Conservation (phyloP, 2,797 vertebrate genomes). For the Melopsittacus undulatus region DNA sequence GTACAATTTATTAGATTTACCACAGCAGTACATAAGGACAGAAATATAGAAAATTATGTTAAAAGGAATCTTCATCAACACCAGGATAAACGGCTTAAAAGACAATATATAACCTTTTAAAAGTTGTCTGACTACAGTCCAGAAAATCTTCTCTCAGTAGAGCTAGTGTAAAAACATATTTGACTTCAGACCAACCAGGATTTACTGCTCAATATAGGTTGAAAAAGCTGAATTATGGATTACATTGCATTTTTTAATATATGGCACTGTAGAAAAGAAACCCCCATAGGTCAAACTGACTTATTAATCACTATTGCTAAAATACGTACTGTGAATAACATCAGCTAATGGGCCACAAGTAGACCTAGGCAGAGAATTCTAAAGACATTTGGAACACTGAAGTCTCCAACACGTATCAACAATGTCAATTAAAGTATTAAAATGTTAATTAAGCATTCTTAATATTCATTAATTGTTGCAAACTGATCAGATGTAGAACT, state of each 20-base stretch:
- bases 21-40: not conserved
- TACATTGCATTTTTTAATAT: not conserved
- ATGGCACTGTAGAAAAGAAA: constrained; percentile 21
- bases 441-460: not conserved
- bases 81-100: not conserved
- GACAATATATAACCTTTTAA: not conserved
- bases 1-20: not conserved
- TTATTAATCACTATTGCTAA: constrained; percentile 4
- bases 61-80: constrained; percentile 22
- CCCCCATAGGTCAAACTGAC: not conserved
- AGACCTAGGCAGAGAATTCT: not conserved
- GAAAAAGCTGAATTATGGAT: constrained; percentile 18
- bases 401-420: not conserved
- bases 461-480: not conserved
- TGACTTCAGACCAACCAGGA: constrained; percentile 1
- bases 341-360: not conserved
- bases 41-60: not conserved
- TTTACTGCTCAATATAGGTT: not conserved
- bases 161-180: not conserved
- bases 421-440: not conserved
- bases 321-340: constrained; percentile 10
- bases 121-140: not conserved
- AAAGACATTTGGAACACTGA: not conserved
- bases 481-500: not conserved
- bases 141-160: constrained; percentile 6